These are phyloP conservation scores for Baronia brevicornis DNA, from an alignment of 2,888 invertebrate genomes.

Conservation along the genomic window DNA sequence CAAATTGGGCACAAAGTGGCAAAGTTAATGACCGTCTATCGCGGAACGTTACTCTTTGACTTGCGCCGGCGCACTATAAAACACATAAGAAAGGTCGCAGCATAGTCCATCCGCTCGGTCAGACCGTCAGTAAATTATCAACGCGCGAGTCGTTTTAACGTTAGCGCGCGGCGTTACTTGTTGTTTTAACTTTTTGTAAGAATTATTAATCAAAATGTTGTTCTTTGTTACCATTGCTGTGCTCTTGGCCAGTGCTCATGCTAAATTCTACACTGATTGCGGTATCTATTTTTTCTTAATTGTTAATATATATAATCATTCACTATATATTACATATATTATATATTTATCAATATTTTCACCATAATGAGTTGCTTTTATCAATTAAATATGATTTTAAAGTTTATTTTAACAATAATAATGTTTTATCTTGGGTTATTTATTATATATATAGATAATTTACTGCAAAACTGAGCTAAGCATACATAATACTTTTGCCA, in stretches of 20 bases:
- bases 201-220: constrained; percentile 41
- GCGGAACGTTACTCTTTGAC: constrained; percentile 43
- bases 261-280: constrained; percentile 63
- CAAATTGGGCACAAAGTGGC: constrained; percentile 2
- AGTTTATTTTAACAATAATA: too few relatives aligned
- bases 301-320: constrained; percentile 6
- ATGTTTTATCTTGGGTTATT: too few relatives aligned
- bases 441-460: too few relatives aligned
- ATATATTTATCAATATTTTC: too few relatives aligned
- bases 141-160: constrained; percentile 59
- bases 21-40: constrained; percentile 14
- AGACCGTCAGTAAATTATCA: constrained; percentile 38
- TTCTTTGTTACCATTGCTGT: constrained; percentile 40
- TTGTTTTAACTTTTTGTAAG: neutral
- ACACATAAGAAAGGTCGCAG: constrained; percentile 50
- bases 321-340: constrained; percentile 1
- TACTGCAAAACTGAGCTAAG: too few relatives aligned
- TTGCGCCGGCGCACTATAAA: constrained; percentile 60
- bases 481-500: too few relatives aligned
- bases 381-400: too few relatives aligned
- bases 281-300: constrained; percentile 37
- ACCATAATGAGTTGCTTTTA: too few relatives aligned
- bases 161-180: constrained; percentile 59
- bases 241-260: constrained; percentile 51
- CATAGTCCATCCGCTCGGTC: constrained; percentile 32